Base-by-base conservation (phyloP, 2,113 vertebrate genomes). In the Benitochromis conjunctus region DNA sequence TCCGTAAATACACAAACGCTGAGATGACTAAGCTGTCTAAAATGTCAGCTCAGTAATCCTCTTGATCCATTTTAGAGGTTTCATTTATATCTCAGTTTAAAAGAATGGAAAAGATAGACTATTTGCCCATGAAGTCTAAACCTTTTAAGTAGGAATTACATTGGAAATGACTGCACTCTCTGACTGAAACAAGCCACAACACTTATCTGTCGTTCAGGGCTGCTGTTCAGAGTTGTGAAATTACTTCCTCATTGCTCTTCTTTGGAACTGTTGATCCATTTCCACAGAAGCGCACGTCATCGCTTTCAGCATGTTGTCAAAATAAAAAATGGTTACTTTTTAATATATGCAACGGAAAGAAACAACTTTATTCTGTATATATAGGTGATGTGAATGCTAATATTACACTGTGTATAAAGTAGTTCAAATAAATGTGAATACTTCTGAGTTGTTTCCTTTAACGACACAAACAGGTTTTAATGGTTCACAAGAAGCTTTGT, bases 161-260 rank as follows among this genome's bases (percentile, higher is more conserved):
- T 0, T 3, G 24, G 7, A 83, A 51, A 16, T 8, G 54, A 62
- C 11, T 76, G 4, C 46, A n/a, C 4, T 11, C 21, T 76, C 2
- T 1, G 1, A 66, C 41, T 78, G 9, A 80, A 36, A 77, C 26
- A 38, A 79, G 26, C 55, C 2, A 4, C 26, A 48, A 29, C 64
- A 79, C 11, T 19, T 24, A 54, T 26, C 26, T 16, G 14, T 16
- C 2, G 9, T 31, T 6, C 8, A 9, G 19, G 36, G 12, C 3
- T 4, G 14, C 5, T 8, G 3, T 55, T 69, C 13, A 31, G 54
- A 3, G 2, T 92, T 88, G 53, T 76, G 62, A 86, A 91, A 85
- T 26, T 4, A 88, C 83, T 92, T 93, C 91, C 91, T 89, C 54
- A 76, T 86, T 29, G 11, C 48, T 86, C 6, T 90, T 92, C 89